Evolutionary conservation across 2,888 invertebrate species (phyloP), one percentile per base, ranked within the genome.

Genomic region (Megastigmus dorsalis): DNA sequence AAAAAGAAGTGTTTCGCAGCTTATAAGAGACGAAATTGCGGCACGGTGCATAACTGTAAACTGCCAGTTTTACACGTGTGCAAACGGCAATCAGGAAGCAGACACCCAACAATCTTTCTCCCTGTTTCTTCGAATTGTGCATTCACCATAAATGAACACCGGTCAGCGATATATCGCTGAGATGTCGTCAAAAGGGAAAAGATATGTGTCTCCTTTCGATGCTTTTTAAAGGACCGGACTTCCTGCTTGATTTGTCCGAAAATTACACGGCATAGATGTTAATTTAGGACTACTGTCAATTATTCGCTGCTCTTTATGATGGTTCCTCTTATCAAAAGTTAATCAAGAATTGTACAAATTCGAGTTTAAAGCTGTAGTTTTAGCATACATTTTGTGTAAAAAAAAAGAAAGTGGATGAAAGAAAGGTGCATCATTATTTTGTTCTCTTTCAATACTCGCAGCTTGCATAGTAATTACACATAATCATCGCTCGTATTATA

Each of bases 141-240:
- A 38, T 18, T 15, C 38, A 26, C 23, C 38, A 38, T 38, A 18
- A 33, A 23, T 30, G 18, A 20, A 2, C 48, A 65, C 50, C 48
- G 57, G 38, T 41, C 38, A 36, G 36, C 54, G 48, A n/a, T 10
- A 2, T 6, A 5, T 23, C 33, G 54, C 10, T 38, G 57, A 50
- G 38, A 57, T 50, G 48, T 65, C 54, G 48, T 48, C 45, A 43
- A n/a, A 50, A 10, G 28, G 60, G 36, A 30, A 43, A 6, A 55
- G 57, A 65, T 63, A 20, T 4, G n/a, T 57, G 65, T 65, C 65
- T 70, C 6, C 45, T 38, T n/a, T n/a, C n/a, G 15, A 41, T 36
- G 2, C 30, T 55, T 54, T 73, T 67, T 62, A 41, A 52, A 36
- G 26, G 52, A 66, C 62, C 67, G 60, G 62, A 74, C 52, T 68